Percentiles rank a stretch among this genome's conserved stretches.
Conservation (phyloP, 2,888 invertebrate species). For the Cephus runcator region DNA sequence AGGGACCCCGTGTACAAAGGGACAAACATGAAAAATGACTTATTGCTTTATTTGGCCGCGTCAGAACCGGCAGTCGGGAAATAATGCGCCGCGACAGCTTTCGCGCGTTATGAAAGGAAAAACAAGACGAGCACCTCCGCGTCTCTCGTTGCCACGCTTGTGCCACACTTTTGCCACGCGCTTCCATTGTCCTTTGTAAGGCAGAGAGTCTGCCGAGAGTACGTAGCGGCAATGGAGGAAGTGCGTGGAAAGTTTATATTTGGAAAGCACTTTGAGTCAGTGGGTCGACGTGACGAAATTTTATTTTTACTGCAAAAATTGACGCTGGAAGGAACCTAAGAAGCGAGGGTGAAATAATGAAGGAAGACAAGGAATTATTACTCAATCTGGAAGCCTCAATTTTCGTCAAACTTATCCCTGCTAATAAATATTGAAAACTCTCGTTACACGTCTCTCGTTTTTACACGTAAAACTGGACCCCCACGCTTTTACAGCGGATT, state of each 20-base stretch:
- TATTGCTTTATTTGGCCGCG: not conserved
- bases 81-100: not conserved
- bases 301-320: not conserved
- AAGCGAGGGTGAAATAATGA: not conserved
- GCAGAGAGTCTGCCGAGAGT: not conserved
- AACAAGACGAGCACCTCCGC: not conserved
- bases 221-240: not conserved
- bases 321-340: not conserved
- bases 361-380: not conserved
- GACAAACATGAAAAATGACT: not conserved
- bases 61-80: not conserved
- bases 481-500: not conserved
- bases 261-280: slow-evolving; percentile 7
- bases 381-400: not conserved
- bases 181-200: not conserved
- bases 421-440: not conserved
- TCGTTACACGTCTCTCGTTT: not conserved
- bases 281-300: not conserved
- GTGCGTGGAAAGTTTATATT: slow-evolving; percentile 6
- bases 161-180: not conserved
- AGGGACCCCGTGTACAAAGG: not conserved
- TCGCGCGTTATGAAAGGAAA: not conserved
- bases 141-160: not conserved
- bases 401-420: not conserved
- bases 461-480: not conserved